Conservation (phyloP, 2,888 invertebrate genomes). For the Megamerina dolium region DNA sequence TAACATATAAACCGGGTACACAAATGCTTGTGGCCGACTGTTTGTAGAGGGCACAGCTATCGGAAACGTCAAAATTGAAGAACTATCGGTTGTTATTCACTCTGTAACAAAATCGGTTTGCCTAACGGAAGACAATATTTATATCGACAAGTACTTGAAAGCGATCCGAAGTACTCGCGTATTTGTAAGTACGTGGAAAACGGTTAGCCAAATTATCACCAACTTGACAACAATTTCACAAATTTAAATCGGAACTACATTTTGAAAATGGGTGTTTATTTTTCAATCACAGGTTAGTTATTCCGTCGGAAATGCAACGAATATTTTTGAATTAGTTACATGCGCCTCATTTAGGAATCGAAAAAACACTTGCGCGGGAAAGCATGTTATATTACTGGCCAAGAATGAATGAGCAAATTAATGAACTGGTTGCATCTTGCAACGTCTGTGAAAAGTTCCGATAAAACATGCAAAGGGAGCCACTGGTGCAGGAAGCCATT, state of each 20-base stretch:
- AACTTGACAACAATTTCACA: background rate
- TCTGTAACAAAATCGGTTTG: background rate
- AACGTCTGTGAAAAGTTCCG: background rate
- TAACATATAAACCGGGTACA: too few relatives aligned
- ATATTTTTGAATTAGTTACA: background rate
- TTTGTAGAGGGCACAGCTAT: background rate
- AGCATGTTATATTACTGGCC: background rate
- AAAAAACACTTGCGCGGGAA: background rate
- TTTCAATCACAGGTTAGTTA: background rate
- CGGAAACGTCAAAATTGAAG: background rate
- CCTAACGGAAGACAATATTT: background rate
- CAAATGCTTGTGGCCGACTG: too few relatives aligned
- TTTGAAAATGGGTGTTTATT: background rate
- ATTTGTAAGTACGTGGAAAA: background rate
- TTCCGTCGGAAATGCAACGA: background rate
- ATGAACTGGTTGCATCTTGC: background rate
- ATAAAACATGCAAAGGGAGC: background rate
- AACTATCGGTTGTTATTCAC: background rate
- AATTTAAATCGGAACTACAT: background rate
- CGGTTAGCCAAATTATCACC: background rate
- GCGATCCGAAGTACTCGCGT: background rate
- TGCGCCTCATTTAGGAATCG: background rate
- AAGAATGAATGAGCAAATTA: background rate
- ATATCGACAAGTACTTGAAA: background rate
- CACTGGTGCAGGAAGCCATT: background rate